Conservation (phyloP, 1,140 invertebrate genomes). For the Nymphalis io region DNA sequence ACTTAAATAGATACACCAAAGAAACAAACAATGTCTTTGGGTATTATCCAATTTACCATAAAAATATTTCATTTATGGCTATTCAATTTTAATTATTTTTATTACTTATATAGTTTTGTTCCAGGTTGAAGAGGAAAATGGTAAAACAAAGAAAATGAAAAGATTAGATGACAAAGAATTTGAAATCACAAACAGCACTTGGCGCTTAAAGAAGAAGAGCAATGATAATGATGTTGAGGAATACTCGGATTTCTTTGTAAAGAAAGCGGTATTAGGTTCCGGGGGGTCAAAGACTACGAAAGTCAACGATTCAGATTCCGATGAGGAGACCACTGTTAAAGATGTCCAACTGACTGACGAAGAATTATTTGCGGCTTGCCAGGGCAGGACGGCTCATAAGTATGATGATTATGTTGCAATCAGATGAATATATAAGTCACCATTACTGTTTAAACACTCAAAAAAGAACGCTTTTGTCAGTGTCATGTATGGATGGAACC, state of each 20-base stretch:
- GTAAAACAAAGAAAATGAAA: conserved; percentile 70
- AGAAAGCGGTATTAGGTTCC: conserved; percentile 74
- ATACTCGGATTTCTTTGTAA: conserved; percentile 76
- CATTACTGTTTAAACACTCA: too few relatives aligned
- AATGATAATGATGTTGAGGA: conserved; percentile 46
- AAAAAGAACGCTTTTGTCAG: too few relatives aligned
- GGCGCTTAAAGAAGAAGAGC: conserved; percentile 57
- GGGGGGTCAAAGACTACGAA: conserved; percentile 62
- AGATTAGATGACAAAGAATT: conserved; percentile 56
- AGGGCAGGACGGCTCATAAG: conserved; percentile 91
- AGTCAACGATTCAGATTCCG: conserved; percentile 51
- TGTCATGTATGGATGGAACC: too few relatives aligned
- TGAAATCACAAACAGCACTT: conserved; percentile 66
- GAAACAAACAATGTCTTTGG: too few relatives aligned
- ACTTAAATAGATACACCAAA: too few relatives aligned
- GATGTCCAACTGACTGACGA: conserved; percentile 85
- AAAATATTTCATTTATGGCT: too few relatives aligned
- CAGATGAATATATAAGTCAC: too few relatives aligned
- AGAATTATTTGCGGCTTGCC: conserved; percentile 88
- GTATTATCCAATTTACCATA: too few relatives aligned
- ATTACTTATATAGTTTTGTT: conserved; percentile 16
- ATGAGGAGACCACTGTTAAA: conserved; percentile 37
- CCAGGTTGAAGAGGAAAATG: conserved; percentile 67
- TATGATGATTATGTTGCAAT: conserved; percentile 53
- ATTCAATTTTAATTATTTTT: too few relatives aligned